Evolutionary conservation across 92 coral and sea anemone species (phyloP), one percentile per base, ranked within the genome.

Genomic region (Palythoa heliodiscus): DNA sequence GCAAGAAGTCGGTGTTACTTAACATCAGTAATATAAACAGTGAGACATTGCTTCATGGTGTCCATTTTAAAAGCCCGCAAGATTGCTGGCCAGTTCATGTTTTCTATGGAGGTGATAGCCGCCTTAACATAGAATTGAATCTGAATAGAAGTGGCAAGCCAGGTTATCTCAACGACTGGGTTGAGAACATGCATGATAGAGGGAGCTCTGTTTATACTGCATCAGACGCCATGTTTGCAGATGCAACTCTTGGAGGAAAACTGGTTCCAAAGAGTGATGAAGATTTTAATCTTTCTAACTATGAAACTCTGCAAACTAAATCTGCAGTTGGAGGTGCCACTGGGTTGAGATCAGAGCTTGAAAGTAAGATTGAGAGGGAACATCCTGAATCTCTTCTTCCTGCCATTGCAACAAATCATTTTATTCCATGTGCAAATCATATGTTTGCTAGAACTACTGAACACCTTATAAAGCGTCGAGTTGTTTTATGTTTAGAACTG

Each of bases 401-500:
- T 13, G 86, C 90, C 76, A 43, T 87, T 43, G 35, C 89, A 48
- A 87, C 89, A 47, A n/a, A 69, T 16, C 54, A 87, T 19, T 78
- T 70, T 73, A 39, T 87, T 57, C 52, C 58, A 38, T 87, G 90
- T 61, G 68, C 40, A 12, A 78, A 87, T 70, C 90, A 87, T 54
- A 87, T 87, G 90, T 70, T 87, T 55, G 69, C 86, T 53, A 68
- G 86, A 55, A 87, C 80, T 22, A 87, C 90, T 52, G 90, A 87
- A 55, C 66, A 68, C 24, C 70, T 87, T 12, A 47, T 87, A 52
- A 69, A 50, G 69, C 78, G 60, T 25, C 71, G 75, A 38, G 82
- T 87, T 40, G 39, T 70, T 53, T 87, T 86, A 24, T 29, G 75
- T 22, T 67, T 70, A 23, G 70, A 70, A 23, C 78, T 87, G 35